Conservation (phyloP, 2,888 invertebrate species). For the Epinotia bilunana region DNA sequence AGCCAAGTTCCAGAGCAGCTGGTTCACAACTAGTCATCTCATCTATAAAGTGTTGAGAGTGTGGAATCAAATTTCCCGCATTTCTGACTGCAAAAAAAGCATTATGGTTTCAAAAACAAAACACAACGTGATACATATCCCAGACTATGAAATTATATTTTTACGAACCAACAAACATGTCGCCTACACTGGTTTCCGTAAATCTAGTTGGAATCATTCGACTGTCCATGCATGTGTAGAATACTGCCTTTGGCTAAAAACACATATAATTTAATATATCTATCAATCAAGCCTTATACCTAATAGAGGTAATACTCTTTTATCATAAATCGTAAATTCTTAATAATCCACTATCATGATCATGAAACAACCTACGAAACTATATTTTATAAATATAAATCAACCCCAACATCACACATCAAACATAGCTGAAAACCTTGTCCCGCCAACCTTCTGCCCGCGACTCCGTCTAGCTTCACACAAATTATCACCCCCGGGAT, state of each 20-base stretch:
- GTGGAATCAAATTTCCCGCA: slow-evolving; percentile 97
- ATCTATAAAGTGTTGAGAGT: slow-evolving; percentile 93
- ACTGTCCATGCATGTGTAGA: slow-evolving; percentile 99
- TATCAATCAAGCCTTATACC: not conserved
- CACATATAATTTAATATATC: slow-evolving; percentile 29
- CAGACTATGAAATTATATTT: slow-evolving; percentile 13
- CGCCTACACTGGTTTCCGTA: slow-evolving; percentile 97
- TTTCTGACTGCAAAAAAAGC: slow-evolving; percentile 90
- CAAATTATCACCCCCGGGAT: no score
- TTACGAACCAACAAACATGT: slow-evolving; percentile 96
- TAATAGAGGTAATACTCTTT: no score
- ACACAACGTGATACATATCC: not conserved
- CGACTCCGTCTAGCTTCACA: no score
- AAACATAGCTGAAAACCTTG: no score
- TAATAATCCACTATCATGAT: no score
- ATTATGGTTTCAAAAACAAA: not conserved
- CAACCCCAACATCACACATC: no score
- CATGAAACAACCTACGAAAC: no score
- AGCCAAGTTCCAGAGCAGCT: slow-evolving; percentile 97
- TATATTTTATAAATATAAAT: no score
- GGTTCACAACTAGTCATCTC: slow-evolving; percentile 97
- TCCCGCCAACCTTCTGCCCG: no score
- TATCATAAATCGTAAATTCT: no score
- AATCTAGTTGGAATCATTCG: slow-evolving; percentile 98
- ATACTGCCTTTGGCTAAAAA: slow-evolving; percentile 96